These are phyloP conservation scores for Drosophila nigritarsus DNA, from an alignment of 2,888 invertebrate genomes.

Conservation along the genomic window DNA sequence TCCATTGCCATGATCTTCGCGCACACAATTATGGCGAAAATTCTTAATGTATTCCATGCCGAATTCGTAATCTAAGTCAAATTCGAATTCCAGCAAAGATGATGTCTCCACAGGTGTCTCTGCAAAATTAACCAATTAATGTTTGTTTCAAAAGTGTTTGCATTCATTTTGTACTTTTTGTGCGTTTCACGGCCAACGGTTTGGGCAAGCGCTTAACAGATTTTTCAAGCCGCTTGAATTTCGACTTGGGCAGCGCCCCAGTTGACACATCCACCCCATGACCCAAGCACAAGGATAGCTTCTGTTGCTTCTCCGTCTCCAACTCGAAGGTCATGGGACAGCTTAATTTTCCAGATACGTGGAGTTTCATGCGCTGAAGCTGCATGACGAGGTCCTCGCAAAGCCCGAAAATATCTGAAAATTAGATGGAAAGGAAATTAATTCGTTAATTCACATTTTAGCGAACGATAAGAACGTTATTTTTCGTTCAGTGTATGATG, in stretches of 20 bases:
- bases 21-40: constrained; percentile 38
- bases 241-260: constrained; percentile 45
- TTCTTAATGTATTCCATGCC: constrained; percentile 55
- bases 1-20: not conserved
- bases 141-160: not conserved
- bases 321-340: not conserved
- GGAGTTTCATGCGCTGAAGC: constrained; percentile 21
- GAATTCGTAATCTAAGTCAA: constrained; percentile 55
- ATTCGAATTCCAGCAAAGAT: constrained; percentile 1
- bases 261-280: not conserved
- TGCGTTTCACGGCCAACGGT: not conserved
- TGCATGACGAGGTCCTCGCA: constrained; percentile 41
- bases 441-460: not conserved
- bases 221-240: not conserved
- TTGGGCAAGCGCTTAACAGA: not conserved
- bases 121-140: constrained; percentile 13
- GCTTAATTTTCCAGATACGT: too few relatives aligned
- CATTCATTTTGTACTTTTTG: not conserved
- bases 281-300: not conserved
- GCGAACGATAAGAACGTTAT: not conserved
- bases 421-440: not conserved
- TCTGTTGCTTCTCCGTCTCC: not conserved
- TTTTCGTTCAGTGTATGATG: not conserved
- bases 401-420: constrained; percentile 38
- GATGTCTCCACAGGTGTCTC: not conserved